Evolutionary conservation across 1,140 invertebrate species (phyloP).

Genomic region (Drosophila biarmipes): DNA sequence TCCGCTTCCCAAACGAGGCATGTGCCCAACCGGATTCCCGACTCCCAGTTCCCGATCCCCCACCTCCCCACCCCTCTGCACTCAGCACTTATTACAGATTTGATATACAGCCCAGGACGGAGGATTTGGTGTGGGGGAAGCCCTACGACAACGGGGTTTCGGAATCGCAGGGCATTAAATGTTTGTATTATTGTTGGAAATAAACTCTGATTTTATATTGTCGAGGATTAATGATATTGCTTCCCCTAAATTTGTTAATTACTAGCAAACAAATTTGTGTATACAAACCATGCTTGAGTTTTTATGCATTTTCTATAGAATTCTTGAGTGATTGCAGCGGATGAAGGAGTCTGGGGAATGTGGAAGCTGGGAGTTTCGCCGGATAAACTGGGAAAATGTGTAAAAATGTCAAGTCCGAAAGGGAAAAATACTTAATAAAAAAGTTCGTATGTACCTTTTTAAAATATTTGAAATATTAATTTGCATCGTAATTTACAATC

Average conservation of each 20-base stretch:
- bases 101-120: slow-evolving; percentile 52
- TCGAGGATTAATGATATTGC: slow-evolving; percentile 81
- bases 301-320: slow-evolving; percentile 81
- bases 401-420: neutral
- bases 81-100: slow-evolving; percentile 76
- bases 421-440: neutral
- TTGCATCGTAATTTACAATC: too few relatives aligned
- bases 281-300: slow-evolving; percentile 76
- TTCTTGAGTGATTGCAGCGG: slow-evolving; percentile 69
- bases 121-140: slow-evolving; percentile 30
- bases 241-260: slow-evolving; percentile 82
- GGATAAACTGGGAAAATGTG: slow-evolving; percentile 1
- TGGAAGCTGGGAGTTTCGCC: neutral
- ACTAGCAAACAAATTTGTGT: slow-evolving; percentile 81
- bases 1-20: slow-evolving; percentile 50
- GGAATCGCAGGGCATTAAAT: slow-evolving; percentile 49
- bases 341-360: slow-evolving; percentile 12
- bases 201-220: slow-evolving; percentile 82
- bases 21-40: slow-evolving; percentile 49
- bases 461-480: too few relatives aligned
- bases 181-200: slow-evolving; percentile 83
- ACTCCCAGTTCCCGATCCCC: neutral
- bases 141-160: slow-evolving; percentile 46
- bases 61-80: slow-evolving; percentile 6
- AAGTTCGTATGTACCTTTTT: too few relatives aligned